Percentiles rank a stretch among this genome's conserved stretches.
Conservation (phyloP, 2,888 invertebrate genomes). For the Erebia ligea region DNA sequence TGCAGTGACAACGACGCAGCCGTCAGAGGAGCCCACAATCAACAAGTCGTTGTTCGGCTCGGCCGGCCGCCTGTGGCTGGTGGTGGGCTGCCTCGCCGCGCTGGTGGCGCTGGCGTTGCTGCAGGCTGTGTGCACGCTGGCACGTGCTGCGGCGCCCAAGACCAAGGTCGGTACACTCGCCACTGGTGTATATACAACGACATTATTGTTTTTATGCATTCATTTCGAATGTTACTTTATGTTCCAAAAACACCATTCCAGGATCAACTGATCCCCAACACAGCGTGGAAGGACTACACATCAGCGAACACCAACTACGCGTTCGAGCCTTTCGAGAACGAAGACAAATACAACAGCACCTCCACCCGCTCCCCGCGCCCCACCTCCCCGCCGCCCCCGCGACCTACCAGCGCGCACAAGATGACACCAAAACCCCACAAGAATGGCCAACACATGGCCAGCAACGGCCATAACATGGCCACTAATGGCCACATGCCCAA, state of each 20-base stretch:
- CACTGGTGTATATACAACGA: too few species aligned
- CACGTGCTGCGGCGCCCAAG: slow-evolving; percentile 48
- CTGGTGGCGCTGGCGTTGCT: slow-evolving; percentile 90
- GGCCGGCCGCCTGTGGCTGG: slow-evolving; percentile 91
- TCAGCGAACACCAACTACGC: slow-evolving; percentile 94
- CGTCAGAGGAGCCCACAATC: slow-evolving; percentile 54
- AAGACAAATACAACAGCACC: slow-evolving; percentile 85
- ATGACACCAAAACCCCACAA: slow-evolving; percentile 38
- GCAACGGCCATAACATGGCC: slow-evolving; percentile 11
- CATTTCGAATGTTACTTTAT: not conserved
- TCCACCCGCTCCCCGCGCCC: slow-evolving; percentile 46
- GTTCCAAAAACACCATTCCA: slow-evolving; percentile 56
- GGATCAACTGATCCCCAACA: slow-evolving; percentile 92
- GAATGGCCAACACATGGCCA: slow-evolving; percentile 11
- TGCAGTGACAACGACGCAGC: slow-evolving; percentile 58
- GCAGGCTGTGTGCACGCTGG: slow-evolving; percentile 93
- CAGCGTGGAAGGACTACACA: slow-evolving; percentile 95
- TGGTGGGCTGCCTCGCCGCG: slow-evolving; percentile 91
- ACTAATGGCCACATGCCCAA: slow-evolving; percentile 8
- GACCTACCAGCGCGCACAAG: slow-evolving; percentile 43
- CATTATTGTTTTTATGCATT: too few species aligned
- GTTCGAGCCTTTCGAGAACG: slow-evolving; percentile 93
- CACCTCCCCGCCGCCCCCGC: slow-evolving; percentile 58
- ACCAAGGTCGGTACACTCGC: not conserved
- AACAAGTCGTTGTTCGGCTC: slow-evolving; percentile 81